These are phyloP conservation scores for Isoperla grammatica DNA, from an alignment of 2,888 invertebrate species.

Conservation along the genomic window DNA sequence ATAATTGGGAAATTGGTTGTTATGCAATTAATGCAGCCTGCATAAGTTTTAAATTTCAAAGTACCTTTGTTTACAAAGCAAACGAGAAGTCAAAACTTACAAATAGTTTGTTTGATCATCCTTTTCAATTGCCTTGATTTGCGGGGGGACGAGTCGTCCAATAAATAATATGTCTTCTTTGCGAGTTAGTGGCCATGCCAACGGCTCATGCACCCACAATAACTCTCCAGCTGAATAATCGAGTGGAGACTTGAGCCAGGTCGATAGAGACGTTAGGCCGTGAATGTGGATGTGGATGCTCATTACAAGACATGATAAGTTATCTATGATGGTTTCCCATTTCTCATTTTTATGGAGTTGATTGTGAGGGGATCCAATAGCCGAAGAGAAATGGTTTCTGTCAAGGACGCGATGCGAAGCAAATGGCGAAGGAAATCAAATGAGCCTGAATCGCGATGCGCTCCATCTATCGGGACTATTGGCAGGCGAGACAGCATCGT, in stretches of 20 bases:
- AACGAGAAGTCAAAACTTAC: not conserved
- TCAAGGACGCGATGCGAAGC: constrained; percentile 12
- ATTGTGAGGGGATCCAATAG: constrained; percentile 5
- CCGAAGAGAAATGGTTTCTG: constrained; percentile 12
- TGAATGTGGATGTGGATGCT: not conserved
- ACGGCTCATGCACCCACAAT: too few relatives aligned
- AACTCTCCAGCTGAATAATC: too few relatives aligned
- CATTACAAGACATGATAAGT: constrained; percentile 10
- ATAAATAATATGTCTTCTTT: too few relatives aligned
- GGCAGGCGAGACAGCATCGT: constrained; percentile 12
- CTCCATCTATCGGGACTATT: constrained; percentile 9
- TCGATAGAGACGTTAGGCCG: too few relatives aligned
- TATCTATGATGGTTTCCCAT: constrained; percentile 15
- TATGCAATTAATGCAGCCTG: too few relatives aligned
- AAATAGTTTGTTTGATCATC: not conserved
- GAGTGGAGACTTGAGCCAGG: too few relatives aligned
- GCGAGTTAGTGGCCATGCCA: too few relatives aligned
- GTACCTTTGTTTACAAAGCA: not conserved
- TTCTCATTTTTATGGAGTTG: constrained; percentile 15
- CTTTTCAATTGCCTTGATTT: too few relatives aligned
- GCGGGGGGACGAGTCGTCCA: too few relatives aligned
- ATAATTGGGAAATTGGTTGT: too few relatives aligned
- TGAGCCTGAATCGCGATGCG: constrained; percentile 14
- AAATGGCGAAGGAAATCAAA: constrained; percentile 18
- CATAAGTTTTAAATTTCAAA: too few relatives aligned